Evolutionary conservation across 2,797 vertebrate species (phyloP), one percentile per base, ranked within the genome.

Genomic region (Poecile montanus): DNA sequence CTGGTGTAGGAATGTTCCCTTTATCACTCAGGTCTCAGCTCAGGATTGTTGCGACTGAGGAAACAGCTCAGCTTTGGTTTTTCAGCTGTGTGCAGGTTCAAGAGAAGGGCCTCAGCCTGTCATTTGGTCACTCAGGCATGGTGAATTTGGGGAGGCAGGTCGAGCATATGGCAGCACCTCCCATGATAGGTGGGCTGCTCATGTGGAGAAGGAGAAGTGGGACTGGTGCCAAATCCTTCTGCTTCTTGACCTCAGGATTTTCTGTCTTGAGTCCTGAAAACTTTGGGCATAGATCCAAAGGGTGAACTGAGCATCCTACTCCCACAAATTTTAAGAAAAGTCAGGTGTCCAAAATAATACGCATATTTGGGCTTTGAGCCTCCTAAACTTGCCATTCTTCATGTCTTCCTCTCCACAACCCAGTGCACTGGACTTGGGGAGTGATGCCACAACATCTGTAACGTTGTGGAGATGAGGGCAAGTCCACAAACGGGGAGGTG

Each of bases 161-260:
- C 0, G 29, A 93, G 66, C 95, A 92, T 96, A 94, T 93, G 95
- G 92, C 89, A 57, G 76, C 80, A 78, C 83, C 89, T 95, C 89
- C 42, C 54, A 19, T 84, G 88, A 57, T 47, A 82, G 83, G 89
- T 90, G 73, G 44, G 29, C 51, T 82, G 80, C 63, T 86, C 32
- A 48, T 76, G 66, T 84, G 63, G 73, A 88, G 81, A 72, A 81
- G 70, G 47, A 86, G 83, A 70, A 84, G 16, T 1, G 13, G 87
- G 71, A 86, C 47, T 74, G 42, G 12, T 0, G 38, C 95, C 94
- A 94, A 76, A 58, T 86, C 48, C 53, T 86, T 76, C 87, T 88
- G 77, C 60, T 42, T 96, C 48, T 21, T 89, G 87, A 90, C 48
- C 42, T 89, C 83, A 32, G 60, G 62, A 18, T 75, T 95, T 79